Conservation (phyloP, 2,113 vertebrate species). For the Dolichotis patagonum region DNA sequence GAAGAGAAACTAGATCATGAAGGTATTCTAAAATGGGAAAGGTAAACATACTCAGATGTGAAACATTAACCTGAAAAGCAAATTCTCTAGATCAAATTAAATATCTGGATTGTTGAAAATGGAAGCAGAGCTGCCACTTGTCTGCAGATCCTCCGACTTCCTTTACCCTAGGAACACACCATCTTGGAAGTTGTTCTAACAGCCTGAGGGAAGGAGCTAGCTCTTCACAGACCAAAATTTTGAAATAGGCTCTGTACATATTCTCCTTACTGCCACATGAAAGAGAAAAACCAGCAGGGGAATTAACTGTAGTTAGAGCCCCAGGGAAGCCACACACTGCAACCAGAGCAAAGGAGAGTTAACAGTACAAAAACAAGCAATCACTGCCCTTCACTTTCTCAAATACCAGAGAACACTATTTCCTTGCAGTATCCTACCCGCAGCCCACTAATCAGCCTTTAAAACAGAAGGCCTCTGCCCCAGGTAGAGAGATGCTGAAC, state of each 20-base stretch:
- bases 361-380: not conserved
- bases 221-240: not conserved
- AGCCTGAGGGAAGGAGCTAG: not conserved
- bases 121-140: not conserved
- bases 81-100: not conserved
- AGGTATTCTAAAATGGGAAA: not conserved
- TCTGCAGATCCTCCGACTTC: not conserved
- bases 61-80: not conserved
- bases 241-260: not conserved
- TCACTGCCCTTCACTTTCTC: not conserved
- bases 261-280: not conserved
- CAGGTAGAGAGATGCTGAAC: not conserved
- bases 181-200: not conserved
- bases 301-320: not conserved
- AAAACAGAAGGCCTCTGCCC: not conserved
- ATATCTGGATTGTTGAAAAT: not conserved
- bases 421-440: not conserved
- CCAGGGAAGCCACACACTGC: not conserved
- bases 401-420: not conserved
- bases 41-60: not conserved
- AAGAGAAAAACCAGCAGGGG: not conserved
- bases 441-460: not conserved
- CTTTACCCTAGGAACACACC: not conserved
- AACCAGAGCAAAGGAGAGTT: not conserved
- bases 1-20: not conserved